phyloP scores from a whole-genome alignment of 1,140 invertebrate species.

The Apis dorsata region DNA sequence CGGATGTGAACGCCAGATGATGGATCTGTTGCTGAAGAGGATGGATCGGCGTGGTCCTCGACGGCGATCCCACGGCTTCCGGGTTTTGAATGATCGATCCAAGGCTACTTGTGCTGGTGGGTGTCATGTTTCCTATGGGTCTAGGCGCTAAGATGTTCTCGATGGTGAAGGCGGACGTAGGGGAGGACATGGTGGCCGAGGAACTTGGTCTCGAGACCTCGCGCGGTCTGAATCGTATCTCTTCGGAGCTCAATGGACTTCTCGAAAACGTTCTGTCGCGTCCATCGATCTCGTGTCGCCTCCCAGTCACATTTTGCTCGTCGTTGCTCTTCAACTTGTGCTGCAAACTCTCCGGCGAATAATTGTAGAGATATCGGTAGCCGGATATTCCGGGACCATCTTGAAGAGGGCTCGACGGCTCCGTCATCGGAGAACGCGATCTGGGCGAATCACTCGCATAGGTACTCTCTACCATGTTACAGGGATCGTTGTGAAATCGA shows the following conservation, averaged over 20 bases:
- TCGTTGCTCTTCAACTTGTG: constrained; percentile 63
- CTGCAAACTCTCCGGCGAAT: constrained; percentile 65
- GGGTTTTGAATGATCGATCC: constrained; percentile 61
- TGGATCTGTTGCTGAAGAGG: constrained; percentile 80
- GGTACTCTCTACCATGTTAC: constrained; percentile 76
- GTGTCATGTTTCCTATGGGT: constrained; percentile 69
- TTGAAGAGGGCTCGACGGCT: constrained; percentile 73
- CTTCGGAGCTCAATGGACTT: constrained; percentile 64
- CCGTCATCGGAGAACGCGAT: constrained; percentile 77
- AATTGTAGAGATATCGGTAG: constrained; percentile 70
- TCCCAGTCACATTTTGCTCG: constrained; percentile 44
- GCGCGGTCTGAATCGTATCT: constrained; percentile 56
- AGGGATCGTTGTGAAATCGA: not conserved
- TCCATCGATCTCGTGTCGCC: constrained; percentile 57
- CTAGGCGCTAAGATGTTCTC: constrained; percentile 88
- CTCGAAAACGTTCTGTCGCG: constrained; percentile 59
- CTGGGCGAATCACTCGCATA: constrained; percentile 75
- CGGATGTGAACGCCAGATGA: constrained; percentile 82
- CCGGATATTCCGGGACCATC: constrained; percentile 69
- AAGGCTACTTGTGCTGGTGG: constrained; percentile 56
- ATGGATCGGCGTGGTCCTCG: constrained; percentile 69
- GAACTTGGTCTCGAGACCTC: constrained; percentile 67
- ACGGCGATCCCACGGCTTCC: constrained; percentile 74
- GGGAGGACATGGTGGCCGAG: constrained; percentile 79
- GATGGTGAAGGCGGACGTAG: constrained; percentile 88